Base-by-base conservation (phyloP, 2,888 invertebrate genomes). In the Chloromyia formosa region DNA sequence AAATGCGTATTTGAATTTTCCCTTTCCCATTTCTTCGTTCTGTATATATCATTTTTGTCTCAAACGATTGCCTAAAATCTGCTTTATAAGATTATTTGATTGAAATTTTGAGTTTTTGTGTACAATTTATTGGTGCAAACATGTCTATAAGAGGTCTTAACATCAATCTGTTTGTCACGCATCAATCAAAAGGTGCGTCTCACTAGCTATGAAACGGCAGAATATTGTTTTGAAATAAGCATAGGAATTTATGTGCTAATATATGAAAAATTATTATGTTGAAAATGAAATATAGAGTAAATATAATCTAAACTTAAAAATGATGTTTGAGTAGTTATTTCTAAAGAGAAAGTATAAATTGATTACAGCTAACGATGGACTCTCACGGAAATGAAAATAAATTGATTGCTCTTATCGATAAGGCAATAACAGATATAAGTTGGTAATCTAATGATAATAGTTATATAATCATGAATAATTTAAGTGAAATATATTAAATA, bases 241-340 rank as follows among this genome's bases (percentile, higher is more conserved):
- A 49, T 66, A 45, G 45, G 66, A 66, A 49, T 62, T 62, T 62
- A 66, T 49, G 45, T 66, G 16, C 45, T 9, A 66, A 12, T 16
- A n/a, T 66, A 45, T 22, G 42, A 49, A 56, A 66, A 10, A 66
- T 22, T 40, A 49, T 66, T 66, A 45, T 66, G 42, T 66, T 56
- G 16, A 56, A 56, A 10, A 45, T n/a, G 16, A 20, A 66, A 66
- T 45, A 49, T 66, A 66, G 45, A 66, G 66, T 45, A 66, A 66
- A 66, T 66, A 45, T 66, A 18, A 49, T 14, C 23, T 45, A 66
- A 45, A 35, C 49, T n/a, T n/a, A 18, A 62, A 66, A 49, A 49
- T 22, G 66, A 66, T 45, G 66, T 66, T 66, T 66, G 14, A 40
- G 12, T 66, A 45, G 66, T 66, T 66, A 66, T 66, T 66, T 45